Evolutionary conservation across 2,113 vertebrate genomes (phyloP), one percentile per base, ranked within the genome.

Genomic region (Glaucidium brasilianum): DNA sequence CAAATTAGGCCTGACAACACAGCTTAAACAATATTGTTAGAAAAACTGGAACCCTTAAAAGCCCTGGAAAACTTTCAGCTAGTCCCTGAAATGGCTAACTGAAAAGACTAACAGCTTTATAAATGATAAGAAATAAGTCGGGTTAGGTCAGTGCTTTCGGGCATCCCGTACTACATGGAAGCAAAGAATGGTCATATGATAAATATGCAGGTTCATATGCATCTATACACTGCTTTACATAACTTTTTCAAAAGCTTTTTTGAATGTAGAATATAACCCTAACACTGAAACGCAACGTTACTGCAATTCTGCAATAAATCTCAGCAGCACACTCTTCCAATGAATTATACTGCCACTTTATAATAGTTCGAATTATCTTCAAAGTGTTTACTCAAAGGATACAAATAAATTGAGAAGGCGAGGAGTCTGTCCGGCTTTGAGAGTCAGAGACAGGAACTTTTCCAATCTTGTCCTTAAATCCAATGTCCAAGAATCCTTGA

Each of bases 351-450:
- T 35, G 21, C 27, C 58, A 39, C 55, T 55, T 76, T 60, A 74
- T 3, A 52, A 15, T 58, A 77, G 43, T 52, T 66, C 56, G 47
- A 39, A 41, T 60, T 10, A 85, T 59, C 75, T 91, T 85, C n/a
- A 15, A 29, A 93, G 30, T 35, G 13, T 90, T n/a, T 85, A 66
- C 66, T 89, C 21, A 34, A 95, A 99, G 99, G 99, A 99, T 99
- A 99, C 99, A 95, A 99, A 99, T 97, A 99, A 97, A 77, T 96
- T 97, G 60, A 99, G 97, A 89, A 99, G 98, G 91, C 97, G 98
- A 12, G 99, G 99, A 3, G 94, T 97, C 94, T 97, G 98, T 62
- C 93, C 98, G 39, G 98, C 98, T 97, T 99, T 99, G 81, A 99
- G 97, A 68, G 98, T 98, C 62, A 98, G 64, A 63, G 98, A 98